Evolutionary conservation across 2,888 invertebrate species (phyloP), one percentile per base, ranked within the genome.

Genomic region (Archips xylosteana): DNA sequence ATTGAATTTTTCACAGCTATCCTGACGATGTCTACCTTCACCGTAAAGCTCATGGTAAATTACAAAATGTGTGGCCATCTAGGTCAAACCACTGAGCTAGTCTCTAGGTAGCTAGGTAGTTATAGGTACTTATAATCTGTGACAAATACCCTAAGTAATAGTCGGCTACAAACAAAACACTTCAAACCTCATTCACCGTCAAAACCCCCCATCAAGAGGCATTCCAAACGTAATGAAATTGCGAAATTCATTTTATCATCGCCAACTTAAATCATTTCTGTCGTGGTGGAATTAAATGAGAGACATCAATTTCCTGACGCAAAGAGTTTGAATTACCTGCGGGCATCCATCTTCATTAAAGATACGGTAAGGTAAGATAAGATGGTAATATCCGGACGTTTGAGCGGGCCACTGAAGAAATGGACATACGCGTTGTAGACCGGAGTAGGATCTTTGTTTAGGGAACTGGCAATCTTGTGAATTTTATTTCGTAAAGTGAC

Each of bases 251-350:
- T 68, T 68, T 57, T 36, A 36, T 62, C 39, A 15, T 47, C 49
- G 13, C 13, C 32, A 47, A 6, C 47, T 57, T 61, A 67, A 23
- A 57, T 72, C 47, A 45, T 39, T 51, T 42, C 65, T 63, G 54
- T 67, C 36, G 62, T 13, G 15, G 49, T 64, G 32, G 59, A 73
- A 68, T 73, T 62, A 68, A 59, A 73, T 68, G 36, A 57, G 49
- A 15, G 73, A 69, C 73, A 69, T 73, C 73, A 73, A 73, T 73
- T 73, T 73, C 73, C 68, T 39, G 49, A 59, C 63, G 73, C 68
- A 64, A 68, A 68, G 73, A 69, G 63, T 57, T 67, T 72, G 49
- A 57, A 39, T 73, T 64, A 73, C 72, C 72, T 64, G 59, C 73
- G 63, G 68, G 68, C 73, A 69, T 68, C 67, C 61, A 49, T 63